Base-by-base conservation (phyloP, 2,888 invertebrate genomes). In the Sinentomon sp. region DNA sequence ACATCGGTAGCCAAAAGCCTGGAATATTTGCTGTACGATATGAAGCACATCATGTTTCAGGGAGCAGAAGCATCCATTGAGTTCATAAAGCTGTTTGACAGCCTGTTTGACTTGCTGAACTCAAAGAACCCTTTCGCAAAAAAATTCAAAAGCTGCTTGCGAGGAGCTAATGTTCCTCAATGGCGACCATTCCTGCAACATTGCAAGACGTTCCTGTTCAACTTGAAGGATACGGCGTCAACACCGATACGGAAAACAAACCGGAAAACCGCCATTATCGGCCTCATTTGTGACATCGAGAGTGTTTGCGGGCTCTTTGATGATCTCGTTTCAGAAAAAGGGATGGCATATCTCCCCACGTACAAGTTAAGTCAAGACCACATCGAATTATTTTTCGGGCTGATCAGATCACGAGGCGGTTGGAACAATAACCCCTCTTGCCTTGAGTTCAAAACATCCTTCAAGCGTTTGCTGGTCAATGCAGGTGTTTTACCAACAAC, bases 291-390 rank as follows among this genome's bases (percentile, higher is more conserved):
- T 16, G 34, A 34, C 19, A 28, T 38, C 1, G 6, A 28, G 3
- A 40, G 36, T 31, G 33, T 36, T n/a, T 10, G 19, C 13, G 10
- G n/a, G 6, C 14, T 35, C 7, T 31, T 25, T 13, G 17, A 25
- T 5, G 13, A 17, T 3, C 20, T 38, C 12, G 17, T 38, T 17
- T 16, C 18, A 2, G 5, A 13, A 2, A 21, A 27, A 9, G 21
- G 19, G 10, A 12, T 30, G 4, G 25, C 29, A 3, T 36, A 35
- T 21, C 14, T 41, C 2, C 21, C 32, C 13, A 37, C 38, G 2
- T 40, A 37, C 25, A 40, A 41, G 25, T 17, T 38, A n/a, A 37
- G 38, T 22, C 41, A 41, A 21, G 41, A 41, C 27, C 38, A 40
- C 23, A 14, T 41, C 5, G 38, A 41, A 16, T 12, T 38, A 7